These are phyloP conservation scores for Stramonita haemastoma DNA, from an alignment of 2,888 invertebrate species.

Conservation along the genomic window DNA sequence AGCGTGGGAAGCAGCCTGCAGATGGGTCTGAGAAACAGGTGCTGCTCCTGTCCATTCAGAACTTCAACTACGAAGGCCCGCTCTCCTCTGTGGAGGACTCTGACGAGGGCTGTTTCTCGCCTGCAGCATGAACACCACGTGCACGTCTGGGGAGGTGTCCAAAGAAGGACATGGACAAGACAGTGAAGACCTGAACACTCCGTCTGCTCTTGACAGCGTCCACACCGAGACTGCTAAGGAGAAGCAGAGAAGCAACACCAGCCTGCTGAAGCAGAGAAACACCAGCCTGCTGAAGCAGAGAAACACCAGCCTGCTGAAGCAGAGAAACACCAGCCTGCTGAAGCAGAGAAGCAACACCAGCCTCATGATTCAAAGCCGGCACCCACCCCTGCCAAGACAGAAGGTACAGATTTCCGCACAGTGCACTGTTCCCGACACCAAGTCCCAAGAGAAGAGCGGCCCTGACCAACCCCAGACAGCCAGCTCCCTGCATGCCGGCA, in stretches of 20 bases:
- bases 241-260: background rate
- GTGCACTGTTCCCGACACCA: too few species aligned
- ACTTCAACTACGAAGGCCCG: conserved; percentile 1
- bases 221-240: background rate
- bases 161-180: background rate
- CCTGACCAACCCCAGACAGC: too few species aligned
- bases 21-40: background rate
- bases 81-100: background rate
- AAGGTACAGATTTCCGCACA: background rate
- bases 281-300: background rate
- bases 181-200: background rate
- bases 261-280: background rate
- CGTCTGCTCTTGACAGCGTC: background rate
- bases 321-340: too few species aligned
- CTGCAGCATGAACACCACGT: background rate
- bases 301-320: too few species aligned
- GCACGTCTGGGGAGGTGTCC: background rate
- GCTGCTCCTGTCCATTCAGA: background rate
- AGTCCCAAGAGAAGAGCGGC: too few species aligned
- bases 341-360: too few species aligned
- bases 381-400: background rate
- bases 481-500: too few species aligned
- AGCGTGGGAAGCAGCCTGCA: background rate
- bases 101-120: conserved; percentile 23
- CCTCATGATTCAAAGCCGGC: too few species aligned